These are phyloP conservation scores for Oscheius sp. DNA, from an alignment of 2,888 invertebrate genomes.

Conservation along the genomic window DNA sequence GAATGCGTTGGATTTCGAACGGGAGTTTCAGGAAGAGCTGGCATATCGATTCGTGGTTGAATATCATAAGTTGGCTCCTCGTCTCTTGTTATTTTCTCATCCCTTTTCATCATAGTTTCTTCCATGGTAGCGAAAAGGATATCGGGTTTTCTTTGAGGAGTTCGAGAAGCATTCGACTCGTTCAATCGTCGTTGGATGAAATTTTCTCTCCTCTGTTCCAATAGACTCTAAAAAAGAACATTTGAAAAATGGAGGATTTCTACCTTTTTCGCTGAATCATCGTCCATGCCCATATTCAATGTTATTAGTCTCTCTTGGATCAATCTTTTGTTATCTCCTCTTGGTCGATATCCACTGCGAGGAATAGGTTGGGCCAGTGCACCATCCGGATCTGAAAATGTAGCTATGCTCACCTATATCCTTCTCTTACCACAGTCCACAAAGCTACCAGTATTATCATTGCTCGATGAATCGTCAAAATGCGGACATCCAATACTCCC, in stretches of 20 bases:
- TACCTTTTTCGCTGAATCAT: not conserved
- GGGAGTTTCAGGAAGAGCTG: too few relatives aligned
- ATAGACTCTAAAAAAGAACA: not conserved
- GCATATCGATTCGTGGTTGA: too few relatives aligned
- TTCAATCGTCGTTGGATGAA: not conserved
- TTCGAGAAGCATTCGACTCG: not conserved
- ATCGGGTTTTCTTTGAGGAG: not conserved
- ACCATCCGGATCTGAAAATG: too few relatives aligned
- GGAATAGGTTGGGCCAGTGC: too few relatives aligned
- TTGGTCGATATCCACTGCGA: conserved; percentile 12
- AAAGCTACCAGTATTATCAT: not conserved
- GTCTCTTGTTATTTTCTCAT: too few relatives aligned
- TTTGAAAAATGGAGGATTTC: not conserved
- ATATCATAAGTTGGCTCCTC: too few relatives aligned
- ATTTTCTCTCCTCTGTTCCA: conserved; percentile 4
- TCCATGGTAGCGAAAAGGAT: not conserved
- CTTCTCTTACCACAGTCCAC: not conserved
- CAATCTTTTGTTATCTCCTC: not conserved
- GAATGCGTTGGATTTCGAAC: too few relatives aligned
- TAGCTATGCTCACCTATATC: too few relatives aligned
- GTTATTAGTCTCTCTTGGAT: not conserved
- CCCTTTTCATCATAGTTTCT: not conserved
- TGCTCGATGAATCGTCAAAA: not conserved
- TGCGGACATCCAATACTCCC: not conserved
- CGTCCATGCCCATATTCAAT: not conserved